A percentile compares a stretch with the other conserved stretches of the same genome.
Conservation (phyloP, 2,797 vertebrate genomes). For the Dermochelys coriacea region DNA sequence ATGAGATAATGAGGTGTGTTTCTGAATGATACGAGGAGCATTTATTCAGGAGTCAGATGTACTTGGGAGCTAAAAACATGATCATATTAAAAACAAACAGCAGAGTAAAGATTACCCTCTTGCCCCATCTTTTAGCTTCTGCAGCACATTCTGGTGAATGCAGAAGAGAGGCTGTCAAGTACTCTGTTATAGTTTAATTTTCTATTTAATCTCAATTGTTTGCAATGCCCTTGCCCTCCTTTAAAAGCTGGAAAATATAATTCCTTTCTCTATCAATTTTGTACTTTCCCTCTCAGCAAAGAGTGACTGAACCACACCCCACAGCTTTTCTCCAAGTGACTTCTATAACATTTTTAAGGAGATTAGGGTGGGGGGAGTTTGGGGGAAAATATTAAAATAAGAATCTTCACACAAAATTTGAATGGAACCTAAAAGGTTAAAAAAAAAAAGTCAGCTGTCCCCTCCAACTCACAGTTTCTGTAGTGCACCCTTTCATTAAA, state of each 20-base stretch:
- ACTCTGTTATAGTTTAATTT: constrained; percentile 79
- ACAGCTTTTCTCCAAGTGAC: background rate
- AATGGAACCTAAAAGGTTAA: background rate
- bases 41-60: constrained; percentile 68
- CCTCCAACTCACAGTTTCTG: background rate
- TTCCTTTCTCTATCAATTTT: constrained; percentile 56
- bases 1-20: constrained; percentile 73
- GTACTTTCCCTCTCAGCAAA: background rate
- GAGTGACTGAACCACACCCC: background rate
- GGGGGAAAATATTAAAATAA: background rate
- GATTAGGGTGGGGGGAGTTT: background rate
- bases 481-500: background rate
- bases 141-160: constrained; percentile 74
- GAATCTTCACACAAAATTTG: constrained; percentile 1
- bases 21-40: constrained; percentile 55
- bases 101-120: constrained; percentile 78
- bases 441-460: background rate
- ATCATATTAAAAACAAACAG: constrained; percentile 75
- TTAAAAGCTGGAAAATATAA: constrained; percentile 66
- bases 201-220: constrained; percentile 47
- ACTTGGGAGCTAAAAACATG: constrained; percentile 70
- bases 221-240: constrained; percentile 70
- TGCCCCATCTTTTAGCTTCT: constrained; percentile 70
- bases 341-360: background rate
- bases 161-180: constrained; percentile 78